A percentile compares a stretch with the other conserved stretches of the same genome.
These are phyloP conservation scores for Cacatua alba DNA, from an alignment of 2,113 vertebrate genomes.

Conservation along the genomic window DNA sequence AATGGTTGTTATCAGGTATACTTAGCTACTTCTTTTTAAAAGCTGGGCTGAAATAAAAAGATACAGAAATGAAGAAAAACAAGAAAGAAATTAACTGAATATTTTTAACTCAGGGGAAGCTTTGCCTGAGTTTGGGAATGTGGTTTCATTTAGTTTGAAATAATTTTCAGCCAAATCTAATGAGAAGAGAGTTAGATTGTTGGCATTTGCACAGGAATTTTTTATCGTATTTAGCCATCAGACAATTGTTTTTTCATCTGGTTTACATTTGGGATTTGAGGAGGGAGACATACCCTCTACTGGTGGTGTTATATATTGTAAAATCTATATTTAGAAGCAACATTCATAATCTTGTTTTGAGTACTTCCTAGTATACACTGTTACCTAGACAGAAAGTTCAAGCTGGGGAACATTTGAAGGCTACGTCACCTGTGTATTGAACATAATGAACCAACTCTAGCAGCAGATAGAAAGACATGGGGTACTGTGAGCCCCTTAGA, in stretches of 20 bases:
- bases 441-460: fast-evolving
- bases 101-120: not conserved
- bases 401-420: not conserved
- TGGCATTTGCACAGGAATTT: not conserved
- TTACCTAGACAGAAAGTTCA: not conserved
- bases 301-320: not conserved
- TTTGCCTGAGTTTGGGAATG: not conserved
- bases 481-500: not conserved
- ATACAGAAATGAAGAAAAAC: not conserved
- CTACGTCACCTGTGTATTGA: not conserved
- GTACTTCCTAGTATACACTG: not conserved
- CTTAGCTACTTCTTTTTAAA: not conserved
- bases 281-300: not conserved
- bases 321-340: not conserved
- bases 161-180: not conserved
- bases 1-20: not conserved
- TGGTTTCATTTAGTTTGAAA: not conserved
- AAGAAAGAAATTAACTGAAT: not conserved
- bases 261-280: not conserved
- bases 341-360: not conserved
- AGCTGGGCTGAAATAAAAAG: not conserved
- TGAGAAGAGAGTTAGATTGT: not conserved
- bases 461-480: not conserved
- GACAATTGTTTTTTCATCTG: not conserved
- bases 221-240: not conserved